These are phyloP conservation scores for Nannobrachium achirus DNA, from an alignment of 2,113 vertebrate genomes.

Conservation along the genomic window DNA sequence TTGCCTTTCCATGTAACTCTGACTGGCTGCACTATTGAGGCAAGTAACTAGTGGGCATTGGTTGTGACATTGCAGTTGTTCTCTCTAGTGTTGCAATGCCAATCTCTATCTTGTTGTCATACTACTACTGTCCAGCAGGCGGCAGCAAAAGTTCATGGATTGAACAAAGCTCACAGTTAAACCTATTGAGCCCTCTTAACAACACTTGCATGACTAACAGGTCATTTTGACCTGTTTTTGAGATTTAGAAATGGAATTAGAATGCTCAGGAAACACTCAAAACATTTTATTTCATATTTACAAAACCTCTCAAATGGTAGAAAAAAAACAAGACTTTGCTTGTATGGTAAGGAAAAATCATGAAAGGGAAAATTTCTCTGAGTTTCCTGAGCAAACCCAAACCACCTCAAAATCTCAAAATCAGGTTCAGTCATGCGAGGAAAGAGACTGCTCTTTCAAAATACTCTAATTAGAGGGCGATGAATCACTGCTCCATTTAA, in stretches of 20 bases:
- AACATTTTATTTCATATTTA: too few relatives aligned
- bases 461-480: not conserved
- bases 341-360: too few relatives aligned
- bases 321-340: too few relatives aligned
- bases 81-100: not conserved
- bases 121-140: conserved; percentile 36
- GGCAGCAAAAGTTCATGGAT: conserved; percentile 32
- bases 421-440: not conserved
- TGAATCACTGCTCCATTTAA: conserved; percentile 1
- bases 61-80: conserved; percentile 60
- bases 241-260: too few relatives aligned
- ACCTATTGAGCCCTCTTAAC: too few relatives aligned
- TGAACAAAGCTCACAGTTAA: not conserved
- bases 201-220: too few relatives aligned
- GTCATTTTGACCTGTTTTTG: too few relatives aligned
- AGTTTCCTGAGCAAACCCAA: too few relatives aligned
- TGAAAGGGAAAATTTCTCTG: too few relatives aligned
- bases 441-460: not conserved
- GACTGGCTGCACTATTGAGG: conserved; percentile 33
- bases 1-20: conserved; percentile 1
- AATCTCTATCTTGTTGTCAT: not conserved
- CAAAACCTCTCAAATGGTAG: too few relatives aligned
- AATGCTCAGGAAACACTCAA: too few relatives aligned
- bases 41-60: conserved; percentile 8
- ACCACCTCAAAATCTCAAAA: not conserved